A percentile compares a stretch with the other conserved stretches of the same genome.
phyloP scores from a whole-genome alignment of 1,140 invertebrate genomes.

The Nasonia giraulti region DNA sequence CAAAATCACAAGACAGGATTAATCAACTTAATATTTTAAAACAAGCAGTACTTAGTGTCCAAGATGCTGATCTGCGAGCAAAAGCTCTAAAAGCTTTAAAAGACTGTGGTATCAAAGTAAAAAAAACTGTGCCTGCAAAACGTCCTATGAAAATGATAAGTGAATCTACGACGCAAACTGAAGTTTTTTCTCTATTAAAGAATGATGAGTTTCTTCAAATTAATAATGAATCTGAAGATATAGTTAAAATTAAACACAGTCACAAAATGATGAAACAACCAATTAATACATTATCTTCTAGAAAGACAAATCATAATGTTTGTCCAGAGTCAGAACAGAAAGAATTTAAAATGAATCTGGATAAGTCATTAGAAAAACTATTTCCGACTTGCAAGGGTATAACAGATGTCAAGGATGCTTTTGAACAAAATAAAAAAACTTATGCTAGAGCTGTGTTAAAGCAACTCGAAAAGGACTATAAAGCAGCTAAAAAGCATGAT shows the following conservation, averaged over 20 bases:
- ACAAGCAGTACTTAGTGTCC: slow-evolving; percentile 56
- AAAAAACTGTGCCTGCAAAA: slow-evolving; percentile 51
- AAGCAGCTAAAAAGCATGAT: slow-evolving; percentile 52
- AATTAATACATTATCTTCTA: background rate
- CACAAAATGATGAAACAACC: slow-evolving; percentile 19
- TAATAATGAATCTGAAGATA: slow-evolving; percentile 25
- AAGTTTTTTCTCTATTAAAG: slow-evolving; percentile 57
- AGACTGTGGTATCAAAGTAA: slow-evolving; percentile 56
- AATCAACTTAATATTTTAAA: slow-evolving; percentile 53
- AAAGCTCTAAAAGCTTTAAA: slow-evolving; percentile 56
- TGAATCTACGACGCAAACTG: slow-evolving; percentile 56
- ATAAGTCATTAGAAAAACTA: slow-evolving; percentile 42
- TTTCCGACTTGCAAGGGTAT: slow-evolving; percentile 24
- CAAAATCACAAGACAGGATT: slow-evolving; percentile 8
- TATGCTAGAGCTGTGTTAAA: slow-evolving; percentile 44
- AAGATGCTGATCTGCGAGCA: slow-evolving; percentile 53
- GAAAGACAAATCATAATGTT: background rate
- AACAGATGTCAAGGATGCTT: slow-evolving; percentile 33
- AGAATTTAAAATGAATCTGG: slow-evolving; percentile 47
- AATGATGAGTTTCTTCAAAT: slow-evolving; percentile 51
- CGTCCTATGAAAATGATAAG: slow-evolving; percentile 47
- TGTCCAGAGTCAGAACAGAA: background rate
- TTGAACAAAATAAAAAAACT: slow-evolving; percentile 30
- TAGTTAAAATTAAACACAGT: slow-evolving; percentile 52
- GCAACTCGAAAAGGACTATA: slow-evolving; percentile 57